phyloP scores from a whole-genome alignment of 2,113 vertebrate species.

The Neofelis nebulosa region DNA sequence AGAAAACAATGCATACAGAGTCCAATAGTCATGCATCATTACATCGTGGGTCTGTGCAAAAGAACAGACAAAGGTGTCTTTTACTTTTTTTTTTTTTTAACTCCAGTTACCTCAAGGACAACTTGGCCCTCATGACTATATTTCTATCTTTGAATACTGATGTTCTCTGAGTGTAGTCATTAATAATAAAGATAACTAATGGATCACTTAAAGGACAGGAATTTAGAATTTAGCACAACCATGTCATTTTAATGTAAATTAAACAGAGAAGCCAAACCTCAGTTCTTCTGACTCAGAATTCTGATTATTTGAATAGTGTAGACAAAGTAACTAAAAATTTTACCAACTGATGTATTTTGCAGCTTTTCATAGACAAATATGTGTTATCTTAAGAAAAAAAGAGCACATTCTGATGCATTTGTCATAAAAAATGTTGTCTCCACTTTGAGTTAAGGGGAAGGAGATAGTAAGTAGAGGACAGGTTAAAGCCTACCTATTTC shows the following conservation, averaged over 20 bases:
- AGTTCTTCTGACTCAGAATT: neutral
- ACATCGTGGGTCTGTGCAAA: neutral
- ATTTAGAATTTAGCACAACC: neutral
- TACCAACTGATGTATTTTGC: neutral
- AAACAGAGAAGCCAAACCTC: neutral
- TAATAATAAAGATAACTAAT: neutral
- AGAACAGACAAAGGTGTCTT: conserved; percentile 40
- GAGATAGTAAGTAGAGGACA: neutral
- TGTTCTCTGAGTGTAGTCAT: neutral
- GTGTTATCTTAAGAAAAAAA: neutral
- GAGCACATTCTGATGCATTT: neutral
- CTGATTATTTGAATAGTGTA: neutral
- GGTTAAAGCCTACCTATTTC: neutral
- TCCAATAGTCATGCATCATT: conserved; percentile 5
- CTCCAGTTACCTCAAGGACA: conserved; percentile 54
- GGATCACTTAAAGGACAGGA: neutral
- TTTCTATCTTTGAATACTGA: neutral
- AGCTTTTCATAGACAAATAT: neutral
- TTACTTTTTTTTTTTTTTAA: conserved; percentile 45
- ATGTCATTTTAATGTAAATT: neutral
- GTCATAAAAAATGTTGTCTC: neutral
- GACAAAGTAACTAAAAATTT: neutral
- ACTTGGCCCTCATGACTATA: conserved; percentile 39
- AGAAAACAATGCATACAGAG: neutral
- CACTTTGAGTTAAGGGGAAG: neutral